Percentiles rank a stretch among this genome's conserved stretches.
Evolutionary conservation across 2,113 vertebrate species (phyloP).

Genomic region (Labrus mixtus): DNA sequence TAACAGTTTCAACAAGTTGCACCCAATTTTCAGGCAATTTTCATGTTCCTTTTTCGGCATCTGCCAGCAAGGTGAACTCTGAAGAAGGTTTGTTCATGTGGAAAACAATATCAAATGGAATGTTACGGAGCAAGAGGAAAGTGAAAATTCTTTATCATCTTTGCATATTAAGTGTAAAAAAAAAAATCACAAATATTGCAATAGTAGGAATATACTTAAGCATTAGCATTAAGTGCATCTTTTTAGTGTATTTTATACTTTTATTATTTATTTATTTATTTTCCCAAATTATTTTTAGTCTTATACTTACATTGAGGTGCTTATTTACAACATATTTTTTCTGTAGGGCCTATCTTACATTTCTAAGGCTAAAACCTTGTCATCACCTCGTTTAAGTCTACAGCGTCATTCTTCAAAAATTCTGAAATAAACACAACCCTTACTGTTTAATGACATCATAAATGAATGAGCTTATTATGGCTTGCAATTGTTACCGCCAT

Average conservation of each 20-base stretch:
- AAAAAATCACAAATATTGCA: no score
- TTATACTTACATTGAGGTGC: slow-evolving; percentile 20
- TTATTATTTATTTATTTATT: no score
- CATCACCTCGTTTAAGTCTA: slow-evolving; percentile 4
- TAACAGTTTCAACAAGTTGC: slow-evolving; percentile 27
- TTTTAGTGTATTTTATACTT: not conserved
- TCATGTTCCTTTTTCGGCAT: slow-evolving; percentile 27
- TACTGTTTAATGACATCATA: no score
- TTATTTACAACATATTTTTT: slow-evolving; percentile 20
- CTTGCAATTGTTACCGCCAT: not conserved
- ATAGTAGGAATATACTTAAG: no score
- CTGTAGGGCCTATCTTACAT: slow-evolving; percentile 14
- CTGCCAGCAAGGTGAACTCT: slow-evolving; percentile 48
- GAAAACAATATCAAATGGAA: slow-evolving; percentile 24
- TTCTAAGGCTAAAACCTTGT: not conserved
- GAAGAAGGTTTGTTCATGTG: slow-evolving; percentile 14
- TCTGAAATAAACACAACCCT: not conserved
- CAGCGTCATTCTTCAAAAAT: not conserved
- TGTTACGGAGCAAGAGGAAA: no score
- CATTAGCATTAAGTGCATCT: not conserved
- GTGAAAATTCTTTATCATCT: no score
- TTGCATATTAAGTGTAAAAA: no score
- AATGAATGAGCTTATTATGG: not conserved
- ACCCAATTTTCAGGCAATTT: slow-evolving; percentile 55
- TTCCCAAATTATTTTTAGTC: not conserved